A percentile compares a stretch with the other conserved stretches of the same genome.
Evolutionary conservation across 2,888 invertebrate genomes (phyloP).

Genomic region (Magallana nippona): DNA sequence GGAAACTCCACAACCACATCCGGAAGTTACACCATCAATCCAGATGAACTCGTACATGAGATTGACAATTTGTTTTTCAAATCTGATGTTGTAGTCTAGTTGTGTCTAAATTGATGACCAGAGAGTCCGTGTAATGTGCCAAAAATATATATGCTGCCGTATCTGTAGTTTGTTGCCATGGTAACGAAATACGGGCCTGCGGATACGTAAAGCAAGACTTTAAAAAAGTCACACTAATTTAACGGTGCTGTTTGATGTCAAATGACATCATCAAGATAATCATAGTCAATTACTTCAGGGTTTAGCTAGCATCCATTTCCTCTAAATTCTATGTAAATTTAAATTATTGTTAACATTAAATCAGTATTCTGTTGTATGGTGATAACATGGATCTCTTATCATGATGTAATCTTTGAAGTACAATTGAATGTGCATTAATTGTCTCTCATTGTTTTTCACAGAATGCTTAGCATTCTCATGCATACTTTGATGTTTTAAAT

Average conservation of each 20-base stretch:
- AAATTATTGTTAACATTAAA: neutral
- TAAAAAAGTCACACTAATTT: conserved; percentile 20
- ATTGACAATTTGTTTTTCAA: conserved; percentile 77
- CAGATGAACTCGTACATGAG: conserved; percentile 76
- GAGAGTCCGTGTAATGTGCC: conserved; percentile 41
- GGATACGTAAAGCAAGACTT: neutral
- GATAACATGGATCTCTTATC: conserved; percentile 20
- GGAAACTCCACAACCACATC: conserved; percentile 73
- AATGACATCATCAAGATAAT: neutral
- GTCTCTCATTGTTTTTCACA: neutral
- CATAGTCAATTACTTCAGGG: conserved; percentile 15
- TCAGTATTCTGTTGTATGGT: conserved; percentile 24
- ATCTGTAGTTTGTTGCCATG: conserved; percentile 38
- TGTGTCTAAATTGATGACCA: neutral
- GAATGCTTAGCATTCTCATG: conserved; percentile 12
- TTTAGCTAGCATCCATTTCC: neutral
- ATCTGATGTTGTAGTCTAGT: conserved; percentile 69
- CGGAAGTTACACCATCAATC: conserved; percentile 77
- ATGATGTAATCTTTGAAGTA: neutral
- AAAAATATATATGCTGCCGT: conserved; percentile 37
- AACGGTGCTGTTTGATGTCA: conserved; percentile 20
- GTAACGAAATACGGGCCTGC: conserved; percentile 28
- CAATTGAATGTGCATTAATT: neutral
- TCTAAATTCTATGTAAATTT: neutral
- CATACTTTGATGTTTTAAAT: neutral